These are phyloP conservation scores for Sesia apiformis DNA, from an alignment of 2,888 invertebrate species.

Conservation along the genomic window DNA sequence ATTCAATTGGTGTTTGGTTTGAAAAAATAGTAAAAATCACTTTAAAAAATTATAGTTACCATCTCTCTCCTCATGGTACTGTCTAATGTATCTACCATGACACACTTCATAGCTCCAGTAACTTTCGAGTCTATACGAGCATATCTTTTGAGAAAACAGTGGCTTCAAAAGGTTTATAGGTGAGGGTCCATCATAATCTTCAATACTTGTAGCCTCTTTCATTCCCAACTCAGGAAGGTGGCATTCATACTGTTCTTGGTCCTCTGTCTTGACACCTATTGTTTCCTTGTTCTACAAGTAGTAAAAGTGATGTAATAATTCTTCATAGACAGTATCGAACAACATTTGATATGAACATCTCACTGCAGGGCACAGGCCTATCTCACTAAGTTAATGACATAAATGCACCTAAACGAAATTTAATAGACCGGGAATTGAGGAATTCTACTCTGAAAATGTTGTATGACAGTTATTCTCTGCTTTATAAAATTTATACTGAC, in stretches of 20 bases:
- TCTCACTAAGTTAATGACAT: no score
- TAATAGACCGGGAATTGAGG: no score
- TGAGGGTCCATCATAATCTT: conserved; percentile 81
- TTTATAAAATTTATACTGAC: no score
- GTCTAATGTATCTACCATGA: conserved; percentile 91
- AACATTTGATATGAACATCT: no score
- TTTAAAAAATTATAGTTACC: conserved; percentile 48
- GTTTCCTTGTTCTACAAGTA: conserved; percentile 65
- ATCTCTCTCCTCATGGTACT: conserved; percentile 97
- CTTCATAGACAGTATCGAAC: no score
- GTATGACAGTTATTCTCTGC: no score
- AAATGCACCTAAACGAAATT: no score
- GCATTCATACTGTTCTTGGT: conserved; percentile 90
- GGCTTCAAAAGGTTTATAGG: conserved; percentile 85
- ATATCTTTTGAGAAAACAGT: conserved; percentile 84
- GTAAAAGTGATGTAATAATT: no score
- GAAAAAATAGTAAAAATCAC: no score
- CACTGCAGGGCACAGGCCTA: no score
- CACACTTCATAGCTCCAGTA: conserved; percentile 99
- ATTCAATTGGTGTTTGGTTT: no score
- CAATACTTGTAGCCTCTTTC: conserved; percentile 70
- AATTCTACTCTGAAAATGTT: no score
- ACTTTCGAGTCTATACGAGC: conserved; percentile 89
- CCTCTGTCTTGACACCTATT: conserved; percentile 80
- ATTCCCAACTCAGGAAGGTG: conserved; percentile 79